Evolutionary conservation across 2,888 invertebrate species (phyloP), one percentile per base, ranked within the genome.

Genomic region (Bellardia bayeri): DNA sequence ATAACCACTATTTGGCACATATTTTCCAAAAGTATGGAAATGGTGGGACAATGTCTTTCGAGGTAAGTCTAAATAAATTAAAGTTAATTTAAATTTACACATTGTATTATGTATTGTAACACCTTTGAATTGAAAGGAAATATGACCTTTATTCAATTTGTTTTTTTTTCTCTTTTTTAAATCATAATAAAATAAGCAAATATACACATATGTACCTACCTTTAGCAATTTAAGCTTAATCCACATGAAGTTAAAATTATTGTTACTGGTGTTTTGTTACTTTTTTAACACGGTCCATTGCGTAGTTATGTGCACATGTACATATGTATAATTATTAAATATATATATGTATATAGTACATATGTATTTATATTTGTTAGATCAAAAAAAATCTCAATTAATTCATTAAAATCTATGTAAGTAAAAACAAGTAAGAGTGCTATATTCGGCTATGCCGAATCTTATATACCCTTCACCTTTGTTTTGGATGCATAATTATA

Each of bases 1-100:
- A 93, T 82, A 93, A 93, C 90, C 92, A 92, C 69, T 94, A 93
- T 90, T 91, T 93, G 90, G 90, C 91, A 71, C 92, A 93, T 89
- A 90, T 94, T 85, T 93, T 94, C 84, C 91, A 92, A 85, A 94
- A 94, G 86, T 94, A 94, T 87, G 94, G 94, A 89, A 92, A 91
- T 82, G 93, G 92, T 30, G 92, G 91, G 33, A 91, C 92, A 54
- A 93, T 93, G 89, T 92, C 92, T 87, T 93, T 93, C 89, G 93
- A 93, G 93, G 93, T 93, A 91, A 91, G 89, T 86, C 4, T 16
- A 11, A 61, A 30, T 68, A 37, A 11, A 61, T 30, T 68, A 37
- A 54, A 8, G 23, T 56, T 1, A 58, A 71, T 66, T 54, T 66
- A 0, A 64, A 33, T 51, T 5, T 51, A 33, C 61, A 42, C 6